Evolutionary conservation across 1,140 invertebrate genomes (phyloP), one percentile per base, ranked within the genome.

Genomic region (Leptopilina boulardi): DNA sequence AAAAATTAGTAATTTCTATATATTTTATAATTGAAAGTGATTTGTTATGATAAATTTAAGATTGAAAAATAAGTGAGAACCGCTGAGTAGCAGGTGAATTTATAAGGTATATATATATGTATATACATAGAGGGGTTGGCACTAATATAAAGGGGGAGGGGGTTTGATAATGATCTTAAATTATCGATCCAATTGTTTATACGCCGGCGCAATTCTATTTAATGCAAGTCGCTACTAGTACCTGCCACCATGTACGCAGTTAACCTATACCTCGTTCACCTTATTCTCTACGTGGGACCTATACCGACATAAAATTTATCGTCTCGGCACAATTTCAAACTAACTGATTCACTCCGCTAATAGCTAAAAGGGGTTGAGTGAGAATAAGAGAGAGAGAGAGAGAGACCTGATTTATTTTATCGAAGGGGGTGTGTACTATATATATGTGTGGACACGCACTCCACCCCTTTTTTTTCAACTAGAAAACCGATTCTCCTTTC

Each of bases 151-250:
- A 86, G 85, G 83, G 81, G 79, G n/a, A n/a, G n/a, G n/a, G n/a
- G n/a, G n/a, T n/a, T 84, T 88, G 89, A 90, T 91, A 90, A 91
- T 86, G 83, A 91, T 91, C 88, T 90, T 84, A 87, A 90, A 91
- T 89, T 91, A 91, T 90, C 84, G 89, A 91, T 91, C 88, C 88
- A 87, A 90, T 91, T 90, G 88, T 90, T 91, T 89, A 89, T 89
- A 89, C 84, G 87, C 86, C 84, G 83, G 86, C 85, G 86, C 87
- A 86, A 89, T 90, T 89, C 87, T 87, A 87, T 87, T 90, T 90
- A 88, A 90, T 89, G 80, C 82, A 79, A 75, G 80, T 82, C 81
- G 81, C 79, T 87, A 79, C 79, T 87, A 79, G 82, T 78, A 75
- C 77, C 71, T 77, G 80, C 72, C 78, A 74, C 75, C 75, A 76